Evolutionary conservation across 2,113 vertebrate genomes (phyloP), one percentile per base, ranked within the genome.

Genomic region (Orthochromis indermauri): DNA sequence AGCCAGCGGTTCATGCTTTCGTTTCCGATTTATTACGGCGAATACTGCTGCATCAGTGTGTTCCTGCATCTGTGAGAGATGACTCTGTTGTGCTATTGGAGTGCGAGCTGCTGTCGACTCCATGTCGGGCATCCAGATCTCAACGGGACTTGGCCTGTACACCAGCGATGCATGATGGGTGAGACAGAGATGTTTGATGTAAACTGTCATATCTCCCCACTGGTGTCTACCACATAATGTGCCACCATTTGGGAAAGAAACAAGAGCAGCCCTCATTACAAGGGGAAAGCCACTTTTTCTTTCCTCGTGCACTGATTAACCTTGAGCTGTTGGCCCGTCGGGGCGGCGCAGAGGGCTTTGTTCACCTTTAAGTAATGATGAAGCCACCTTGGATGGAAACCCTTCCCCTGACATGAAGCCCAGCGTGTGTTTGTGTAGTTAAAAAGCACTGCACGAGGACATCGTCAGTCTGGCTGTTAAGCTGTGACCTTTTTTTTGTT

Each of bases 161-260:
- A 81, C 89, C 89, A 85, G 90, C 91, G 91, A 92, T 88, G 89
- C 90, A 83, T 89, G 90, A 91, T 91, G 89, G 90, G 87, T 76
- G 89, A 89, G 86, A 90, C 68, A 71, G 89, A 87, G 90, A 93
- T 93, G 90, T 95, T 93, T 91, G 90, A 96, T 95, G 90, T 92
- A 91, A 92, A 89, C 82, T 93, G 95, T 94, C 93, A 93, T 76
- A 80, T 87, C 2, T 24, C 93, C 88, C 91, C 8, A 12, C 87
- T 85, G 90, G 90, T 21, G 68, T 73, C 87, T 11, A 21, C 80
- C 88, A 78, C 90, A 83, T 91, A 86, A 90, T 61, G 91, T 37
- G 61, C 85, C 89, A 81, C 81, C 82, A 76, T 76, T 82, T 10
- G 51, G 28, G 68, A 59, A 78, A 45, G 81, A 87, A 84, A 81